Evolutionary conservation across 1,140 invertebrate genomes (phyloP).

Genomic region (Rhopalosiphum padi): DNA sequence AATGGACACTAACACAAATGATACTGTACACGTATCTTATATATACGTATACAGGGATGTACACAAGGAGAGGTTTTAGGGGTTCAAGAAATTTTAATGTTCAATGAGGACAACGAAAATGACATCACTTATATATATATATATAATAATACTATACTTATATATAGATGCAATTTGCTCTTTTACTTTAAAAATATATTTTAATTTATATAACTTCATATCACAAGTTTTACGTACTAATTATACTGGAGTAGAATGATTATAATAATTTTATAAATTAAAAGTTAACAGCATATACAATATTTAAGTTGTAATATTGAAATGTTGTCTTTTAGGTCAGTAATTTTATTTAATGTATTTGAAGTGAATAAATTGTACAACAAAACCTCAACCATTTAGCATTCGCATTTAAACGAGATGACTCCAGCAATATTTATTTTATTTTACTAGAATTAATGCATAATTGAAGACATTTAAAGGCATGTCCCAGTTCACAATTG

Average conservation of each 20-base stretch:
- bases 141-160: too few relatives aligned
- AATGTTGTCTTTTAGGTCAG: not conserved
- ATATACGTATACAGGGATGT: too few relatives aligned
- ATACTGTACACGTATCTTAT: too few relatives aligned
- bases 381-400: not conserved
- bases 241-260: not conserved
- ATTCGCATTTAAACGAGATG: not conserved
- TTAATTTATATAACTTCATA: not conserved
- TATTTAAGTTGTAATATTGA: not conserved
- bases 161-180: too few relatives aligned
- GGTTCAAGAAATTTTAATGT: not conserved
- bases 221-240: not conserved
- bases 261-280: not conserved
- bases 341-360: constrained; percentile 10
- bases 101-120: not conserved
- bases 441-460: not conserved
- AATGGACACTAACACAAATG: not conserved
- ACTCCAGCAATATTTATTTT: not conserved
- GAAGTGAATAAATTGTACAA: not conserved
- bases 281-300: not conserved
- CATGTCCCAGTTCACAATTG: not conserved
- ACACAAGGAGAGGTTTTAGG: too few relatives aligned
- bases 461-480: not conserved
- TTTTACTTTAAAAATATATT: not conserved
- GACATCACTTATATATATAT: too few relatives aligned